Evolutionary conservation across 2,797 vertebrate genomes (phyloP).

Genomic region (Hylomyscus alleni): DNA sequence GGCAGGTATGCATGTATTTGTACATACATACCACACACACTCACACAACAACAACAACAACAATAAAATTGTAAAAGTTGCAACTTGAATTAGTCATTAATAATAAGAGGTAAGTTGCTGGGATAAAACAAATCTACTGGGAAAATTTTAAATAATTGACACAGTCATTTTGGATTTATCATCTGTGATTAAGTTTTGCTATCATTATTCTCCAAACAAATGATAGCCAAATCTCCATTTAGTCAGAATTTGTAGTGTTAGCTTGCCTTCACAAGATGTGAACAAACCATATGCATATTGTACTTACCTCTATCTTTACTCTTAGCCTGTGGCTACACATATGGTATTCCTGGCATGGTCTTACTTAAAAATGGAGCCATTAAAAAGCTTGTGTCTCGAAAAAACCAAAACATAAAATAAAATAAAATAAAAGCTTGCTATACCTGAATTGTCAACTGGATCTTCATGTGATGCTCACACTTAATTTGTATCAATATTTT

Average conservation of each 20-base stretch:
- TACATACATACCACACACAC: neutral
- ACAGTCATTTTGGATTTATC: neutral
- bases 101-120: neutral
- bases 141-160: neutral
- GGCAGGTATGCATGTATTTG: neutral
- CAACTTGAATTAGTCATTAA: neutral
- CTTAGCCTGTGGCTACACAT: neutral
- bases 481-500: neutral
- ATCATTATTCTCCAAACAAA: neutral
- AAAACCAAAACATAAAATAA: too few species aligned
- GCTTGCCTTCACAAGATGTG: neutral
- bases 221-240: neutral
- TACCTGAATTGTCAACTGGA: neutral
- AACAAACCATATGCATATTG: neutral
- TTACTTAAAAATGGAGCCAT: neutral
- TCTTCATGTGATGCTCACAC: neutral
- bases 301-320: neutral
- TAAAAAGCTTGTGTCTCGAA: conserved; percentile 9
- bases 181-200: neutral
- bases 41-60: neutral
- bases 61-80: neutral
- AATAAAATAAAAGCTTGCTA: neutral
- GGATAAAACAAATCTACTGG: neutral
- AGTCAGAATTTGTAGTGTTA: neutral
- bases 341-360: neutral